A percentile compares a stretch with the other conserved stretches of the same genome.
phyloP scores from a whole-genome alignment of 2,797 vertebrate genomes.

The Morus bassanus region DNA sequence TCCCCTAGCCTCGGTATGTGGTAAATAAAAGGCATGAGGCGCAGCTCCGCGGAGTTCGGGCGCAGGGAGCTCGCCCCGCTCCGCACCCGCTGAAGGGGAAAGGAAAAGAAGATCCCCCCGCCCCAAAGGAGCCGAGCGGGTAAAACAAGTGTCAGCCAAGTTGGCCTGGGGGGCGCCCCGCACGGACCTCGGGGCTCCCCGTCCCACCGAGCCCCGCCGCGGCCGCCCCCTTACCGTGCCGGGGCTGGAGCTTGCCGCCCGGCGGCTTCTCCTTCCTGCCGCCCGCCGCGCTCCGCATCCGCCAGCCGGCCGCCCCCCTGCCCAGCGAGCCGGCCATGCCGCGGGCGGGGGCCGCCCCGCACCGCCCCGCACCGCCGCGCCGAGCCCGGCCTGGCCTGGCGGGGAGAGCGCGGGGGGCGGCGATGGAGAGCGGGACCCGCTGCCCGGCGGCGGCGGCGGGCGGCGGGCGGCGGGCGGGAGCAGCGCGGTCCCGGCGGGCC shows the following conservation, averaged over 20 bases:
- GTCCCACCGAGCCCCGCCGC: not conserved
- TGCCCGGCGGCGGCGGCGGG: not conserved
- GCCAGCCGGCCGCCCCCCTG: constrained; percentile 34
- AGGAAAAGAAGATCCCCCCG: not conserved
- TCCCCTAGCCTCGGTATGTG: not conserved
- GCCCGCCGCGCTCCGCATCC: constrained; percentile 67
- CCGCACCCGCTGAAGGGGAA: not conserved
- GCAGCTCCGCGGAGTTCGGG: not conserved
- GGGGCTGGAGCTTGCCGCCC: constrained; percentile 1
- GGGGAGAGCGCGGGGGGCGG: not conserved
- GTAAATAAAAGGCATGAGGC: not conserved
- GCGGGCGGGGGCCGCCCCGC: not conserved
- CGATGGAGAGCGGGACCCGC: not conserved
- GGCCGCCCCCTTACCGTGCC: constrained; percentile 59
- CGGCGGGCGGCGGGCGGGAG: not conserved
- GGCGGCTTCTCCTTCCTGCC: constrained; percentile 46
- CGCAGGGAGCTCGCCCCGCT: not conserved
- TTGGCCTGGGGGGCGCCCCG: not conserved
- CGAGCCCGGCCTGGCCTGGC: not conserved
- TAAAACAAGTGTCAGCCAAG: not conserved
- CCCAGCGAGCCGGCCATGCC: constrained; percentile 50
- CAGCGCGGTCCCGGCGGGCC: not conserved
- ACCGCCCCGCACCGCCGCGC: not conserved
- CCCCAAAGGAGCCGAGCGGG: not conserved
- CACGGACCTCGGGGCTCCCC: not conserved